Percentiles rank a stretch among this genome's conserved stretches.
Evolutionary conservation across 2,113 vertebrate species (phyloP).

Genomic region (Benitochromis conjunctus): DNA sequence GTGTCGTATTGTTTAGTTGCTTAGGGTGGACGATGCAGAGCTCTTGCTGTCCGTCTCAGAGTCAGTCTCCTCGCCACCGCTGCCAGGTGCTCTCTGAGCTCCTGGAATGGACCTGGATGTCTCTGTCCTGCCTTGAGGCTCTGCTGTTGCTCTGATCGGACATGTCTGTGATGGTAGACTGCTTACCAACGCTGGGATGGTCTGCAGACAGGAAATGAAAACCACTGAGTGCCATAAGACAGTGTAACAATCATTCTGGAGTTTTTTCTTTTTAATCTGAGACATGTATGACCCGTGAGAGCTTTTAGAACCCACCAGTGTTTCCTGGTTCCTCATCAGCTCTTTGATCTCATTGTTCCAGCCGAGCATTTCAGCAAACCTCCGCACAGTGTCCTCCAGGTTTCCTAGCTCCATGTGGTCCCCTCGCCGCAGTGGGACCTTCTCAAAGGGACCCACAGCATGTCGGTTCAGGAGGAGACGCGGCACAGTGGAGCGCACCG

Average conservation of each 20-base stretch:
- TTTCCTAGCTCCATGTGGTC: conserved; percentile 75
- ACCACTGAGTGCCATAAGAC: neutral
- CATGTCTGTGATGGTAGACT: neutral
- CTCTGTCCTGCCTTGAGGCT: neutral
- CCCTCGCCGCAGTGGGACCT: conserved; percentile 51
- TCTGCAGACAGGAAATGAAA: conserved; percentile 16
- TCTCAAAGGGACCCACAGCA: conserved; percentile 73
- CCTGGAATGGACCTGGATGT: conserved; percentile 9
- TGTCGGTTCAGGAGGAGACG: conserved; percentile 76
- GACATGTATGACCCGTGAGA: neutral
- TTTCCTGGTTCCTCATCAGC: conserved; percentile 65
- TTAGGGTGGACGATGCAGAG: conserved; percentile 47
- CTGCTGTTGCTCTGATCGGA: neutral
- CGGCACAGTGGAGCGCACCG: conserved; percentile 68
- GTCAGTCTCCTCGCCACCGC: conserved; percentile 60
- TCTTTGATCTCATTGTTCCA: conserved; percentile 71
- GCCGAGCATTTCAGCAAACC: conserved; percentile 66
- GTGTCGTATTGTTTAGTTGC: conserved; percentile 34
- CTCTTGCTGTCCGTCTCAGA: conserved; percentile 69
- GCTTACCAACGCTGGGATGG: neutral
- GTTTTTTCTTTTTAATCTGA: neutral
- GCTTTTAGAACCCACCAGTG: conserved; percentile 27
- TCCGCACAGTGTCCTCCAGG: conserved; percentile 62
- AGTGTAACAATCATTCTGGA: neutral
- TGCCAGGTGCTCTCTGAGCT: conserved; percentile 10